A percentile compares a stretch with the other conserved stretches of the same genome.
phyloP scores from a whole-genome alignment of 2,113 vertebrate species.

The Stigmatopora argus region DNA sequence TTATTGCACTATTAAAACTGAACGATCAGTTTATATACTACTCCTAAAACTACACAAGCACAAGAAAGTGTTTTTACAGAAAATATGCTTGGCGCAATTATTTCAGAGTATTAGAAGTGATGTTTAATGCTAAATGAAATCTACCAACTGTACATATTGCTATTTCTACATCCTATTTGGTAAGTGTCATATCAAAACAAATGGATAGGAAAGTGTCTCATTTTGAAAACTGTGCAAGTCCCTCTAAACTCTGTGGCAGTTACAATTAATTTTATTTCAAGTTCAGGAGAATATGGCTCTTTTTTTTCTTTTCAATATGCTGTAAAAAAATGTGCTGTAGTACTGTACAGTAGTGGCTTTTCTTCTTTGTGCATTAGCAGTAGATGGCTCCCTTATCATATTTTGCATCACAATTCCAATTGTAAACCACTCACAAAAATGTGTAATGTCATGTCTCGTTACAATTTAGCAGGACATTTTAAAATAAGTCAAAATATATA shows the following conservation, averaged over 20 bases:
- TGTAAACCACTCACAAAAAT: slow-evolving; percentile 25
- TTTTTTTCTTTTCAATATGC: slow-evolving; percentile 3
- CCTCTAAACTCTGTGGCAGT: slow-evolving; percentile 4
- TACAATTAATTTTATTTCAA: slow-evolving; percentile 26
- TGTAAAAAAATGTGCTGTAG: slow-evolving; percentile 47
- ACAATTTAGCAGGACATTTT: slow-evolving; percentile 2
- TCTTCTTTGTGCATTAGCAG: slow-evolving; percentile 35
- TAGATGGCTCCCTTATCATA: slow-evolving; percentile 28
- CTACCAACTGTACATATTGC: slow-evolving; percentile 28
- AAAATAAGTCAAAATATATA: background rate
- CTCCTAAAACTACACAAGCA: background rate
- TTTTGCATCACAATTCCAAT: slow-evolving; percentile 42
- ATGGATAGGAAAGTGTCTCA: slow-evolving; percentile 9
- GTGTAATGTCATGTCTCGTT: background rate
- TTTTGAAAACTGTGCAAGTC: slow-evolving; percentile 16
- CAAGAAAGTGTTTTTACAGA: background rate
- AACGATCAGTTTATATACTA: background rate
- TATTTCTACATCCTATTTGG: slow-evolving; percentile 23
- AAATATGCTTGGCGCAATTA: slow-evolving; percentile 13
- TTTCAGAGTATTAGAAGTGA: background rate
- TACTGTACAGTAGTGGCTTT: slow-evolving; percentile 15
- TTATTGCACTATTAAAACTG: background rate
- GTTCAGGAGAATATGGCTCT: slow-evolving; percentile 42
- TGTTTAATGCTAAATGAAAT: slow-evolving; percentile 8
- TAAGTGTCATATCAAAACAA: slow-evolving; percentile 29